Conservation (phyloP, 1,140 invertebrate genomes). For the Tetragnatha versicolor region DNA sequence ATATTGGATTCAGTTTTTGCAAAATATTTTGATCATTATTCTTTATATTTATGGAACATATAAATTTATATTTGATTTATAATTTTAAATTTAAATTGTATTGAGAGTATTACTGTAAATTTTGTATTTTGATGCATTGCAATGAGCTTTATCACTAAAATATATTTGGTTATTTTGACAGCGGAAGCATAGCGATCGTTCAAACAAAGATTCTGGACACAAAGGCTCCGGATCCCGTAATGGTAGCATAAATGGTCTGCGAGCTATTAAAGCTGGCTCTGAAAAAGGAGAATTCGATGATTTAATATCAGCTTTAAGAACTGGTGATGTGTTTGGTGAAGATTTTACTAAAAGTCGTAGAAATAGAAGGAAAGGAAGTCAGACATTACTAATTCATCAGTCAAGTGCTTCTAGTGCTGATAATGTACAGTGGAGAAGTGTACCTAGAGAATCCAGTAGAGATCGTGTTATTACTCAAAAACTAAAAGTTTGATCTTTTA, state of each 20-base stretch:
- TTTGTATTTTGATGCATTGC: no score
- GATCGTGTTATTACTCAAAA: conserved; percentile 46
- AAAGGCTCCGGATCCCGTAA: conserved; percentile 53
- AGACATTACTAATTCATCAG: conserved; percentile 41
- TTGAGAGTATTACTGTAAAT: no score
- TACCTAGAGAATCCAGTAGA: conserved; percentile 47
- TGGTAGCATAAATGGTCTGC: conserved; percentile 55
- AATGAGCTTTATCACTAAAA: no score
- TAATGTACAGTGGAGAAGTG: conserved; percentile 46
- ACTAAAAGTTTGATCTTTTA: conserved; percentile 33
- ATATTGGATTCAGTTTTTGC: no score
- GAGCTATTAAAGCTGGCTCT: conserved; percentile 56
- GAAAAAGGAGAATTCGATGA: conserved; percentile 88
- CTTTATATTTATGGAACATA: no score
- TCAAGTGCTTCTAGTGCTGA: conserved; percentile 28
- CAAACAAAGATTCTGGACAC: conserved; percentile 51
- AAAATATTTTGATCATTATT: no score
- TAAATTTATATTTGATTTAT: no score
- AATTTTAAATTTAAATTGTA: no score
- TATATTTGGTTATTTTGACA: no score
- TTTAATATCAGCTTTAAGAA: conserved; percentile 91
- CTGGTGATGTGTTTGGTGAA: conserved; percentile 96
- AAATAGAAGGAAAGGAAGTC: conserved; percentile 62
- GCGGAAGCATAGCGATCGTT: conserved; percentile 37
- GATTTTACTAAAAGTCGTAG: conserved; percentile 92